A percentile compares a stretch with the other conserved stretches of the same genome.
phyloP scores from a whole-genome alignment of 2,888 invertebrate species.

The Leptothorax acervorum region DNA sequence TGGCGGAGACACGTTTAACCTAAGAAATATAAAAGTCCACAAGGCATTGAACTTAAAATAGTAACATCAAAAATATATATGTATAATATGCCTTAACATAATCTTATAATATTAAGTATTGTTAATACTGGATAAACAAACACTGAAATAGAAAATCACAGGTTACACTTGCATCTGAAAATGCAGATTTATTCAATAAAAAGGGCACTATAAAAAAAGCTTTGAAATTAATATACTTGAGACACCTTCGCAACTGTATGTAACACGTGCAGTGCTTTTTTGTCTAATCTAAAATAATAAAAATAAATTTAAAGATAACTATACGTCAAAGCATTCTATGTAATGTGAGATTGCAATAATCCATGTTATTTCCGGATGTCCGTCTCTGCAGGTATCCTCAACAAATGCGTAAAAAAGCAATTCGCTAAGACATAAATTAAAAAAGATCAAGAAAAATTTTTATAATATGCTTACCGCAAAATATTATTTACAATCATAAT shows the following conservation, averaged over 20 bases:
- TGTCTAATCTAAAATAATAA: conserved; percentile 69
- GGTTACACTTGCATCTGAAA: conserved; percentile 69
- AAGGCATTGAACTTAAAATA: conserved; percentile 65
- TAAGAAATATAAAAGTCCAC: conserved; percentile 51
- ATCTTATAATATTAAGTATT: conserved; percentile 62
- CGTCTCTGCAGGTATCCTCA: conserved; percentile 61
- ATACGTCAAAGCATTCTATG: conserved; percentile 64
- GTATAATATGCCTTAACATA: conserved; percentile 63
- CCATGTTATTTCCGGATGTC: conserved; percentile 59
- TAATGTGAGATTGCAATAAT: conserved; percentile 52
- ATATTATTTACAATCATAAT: conserved; percentile 73
- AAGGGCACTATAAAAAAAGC: conserved; percentile 67
- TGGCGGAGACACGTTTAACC: conserved; percentile 42
- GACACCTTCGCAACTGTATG: conserved; percentile 59
- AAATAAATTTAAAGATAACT: conserved; percentile 66
- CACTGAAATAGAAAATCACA: conserved; percentile 68
- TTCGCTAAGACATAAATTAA: conserved; percentile 66
- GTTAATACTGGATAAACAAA: conserved; percentile 67
- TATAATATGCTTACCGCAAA: conserved; percentile 62
- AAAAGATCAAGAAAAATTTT: conserved; percentile 57
- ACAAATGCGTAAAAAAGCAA: conserved; percentile 62
- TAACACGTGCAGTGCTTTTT: conserved; percentile 56
- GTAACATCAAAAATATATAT: conserved; percentile 60
- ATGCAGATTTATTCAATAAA: conserved; percentile 62
- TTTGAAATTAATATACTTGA: conserved; percentile 67